A percentile compares a stretch with the other conserved stretches of the same genome.
Conservation (phyloP, 2,113 vertebrate genomes). For the Varanus komodoensis region DNA sequence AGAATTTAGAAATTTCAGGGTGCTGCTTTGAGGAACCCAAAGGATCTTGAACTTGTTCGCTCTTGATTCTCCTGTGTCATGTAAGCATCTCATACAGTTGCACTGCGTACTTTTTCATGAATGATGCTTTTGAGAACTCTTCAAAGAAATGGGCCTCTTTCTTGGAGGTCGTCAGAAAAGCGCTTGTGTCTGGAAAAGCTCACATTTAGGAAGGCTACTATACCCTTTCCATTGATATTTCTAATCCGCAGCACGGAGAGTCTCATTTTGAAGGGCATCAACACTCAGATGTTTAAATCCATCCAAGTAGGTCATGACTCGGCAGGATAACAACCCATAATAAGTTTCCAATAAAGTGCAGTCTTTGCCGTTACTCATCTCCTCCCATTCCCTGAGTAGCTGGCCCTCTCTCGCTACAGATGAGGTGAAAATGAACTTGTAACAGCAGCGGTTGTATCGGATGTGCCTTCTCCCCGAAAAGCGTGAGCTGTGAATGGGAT, state of each 20-base stretch:
- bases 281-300: constrained; percentile 78
- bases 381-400: constrained; percentile 82
- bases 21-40: too few relatives aligned
- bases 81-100: not conserved
- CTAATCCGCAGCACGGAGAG: constrained; percentile 65
- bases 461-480: constrained; percentile 88
- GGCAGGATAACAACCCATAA: constrained; percentile 89
- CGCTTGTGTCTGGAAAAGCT: not conserved
- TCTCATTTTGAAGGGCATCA: constrained; percentile 55
- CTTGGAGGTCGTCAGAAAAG: too few relatives aligned
- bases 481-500: constrained; percentile 86
- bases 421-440: constrained; percentile 90
- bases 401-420: constrained; percentile 72
- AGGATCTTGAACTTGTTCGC: not conserved
- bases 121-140: not conserved
- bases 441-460: constrained; percentile 92
- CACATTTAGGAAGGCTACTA: too few relatives aligned
- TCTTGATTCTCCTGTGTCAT: not conserved
- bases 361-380: constrained; percentile 74
- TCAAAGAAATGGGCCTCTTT: too few relatives aligned
- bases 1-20: too few relatives aligned
- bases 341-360: constrained; percentile 88
- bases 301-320: constrained; percentile 87
- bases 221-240: not conserved
- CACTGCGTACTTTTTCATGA: not conserved